These are phyloP conservation scores for Mastomys coucha DNA, from an alignment of 2,113 vertebrate species.

Conservation along the genomic window DNA sequence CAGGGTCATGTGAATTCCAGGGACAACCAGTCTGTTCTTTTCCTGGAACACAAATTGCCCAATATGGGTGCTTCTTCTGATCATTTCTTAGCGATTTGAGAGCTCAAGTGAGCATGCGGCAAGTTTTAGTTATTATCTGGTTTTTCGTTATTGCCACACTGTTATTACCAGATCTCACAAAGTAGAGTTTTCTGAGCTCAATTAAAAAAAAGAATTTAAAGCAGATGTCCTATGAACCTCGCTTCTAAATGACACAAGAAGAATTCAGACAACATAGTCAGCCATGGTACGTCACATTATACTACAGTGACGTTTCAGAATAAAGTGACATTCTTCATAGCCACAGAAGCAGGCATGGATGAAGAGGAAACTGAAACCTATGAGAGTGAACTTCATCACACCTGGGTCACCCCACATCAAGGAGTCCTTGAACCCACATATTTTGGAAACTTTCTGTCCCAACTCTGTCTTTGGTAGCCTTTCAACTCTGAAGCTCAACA, in stretches of 20 bases:
- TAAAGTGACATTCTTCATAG: neutral
- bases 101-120: neutral
- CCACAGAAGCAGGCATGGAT: neutral
- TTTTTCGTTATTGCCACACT: slow-evolving; percentile 52
- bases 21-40: neutral
- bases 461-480: neutral
- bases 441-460: neutral
- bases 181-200: slow-evolving; percentile 58
- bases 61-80: slow-evolving; percentile 5
- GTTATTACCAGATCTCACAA: slow-evolving; percentile 33
- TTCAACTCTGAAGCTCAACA: neutral
- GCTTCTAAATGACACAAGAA: slow-evolving; percentile 49
- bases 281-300: neutral
- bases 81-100: neutral
- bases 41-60: slow-evolving; percentile 35
- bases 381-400: neutral
- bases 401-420: neutral
- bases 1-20: neutral
- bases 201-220: slow-evolving; percentile 45
- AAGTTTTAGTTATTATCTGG: neutral
- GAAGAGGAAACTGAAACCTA: neutral
- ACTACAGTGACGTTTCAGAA: neutral
- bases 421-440: neutral
- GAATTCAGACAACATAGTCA: neutral
- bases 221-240: slow-evolving; percentile 20